These are phyloP conservation scores for Alca torda DNA, from an alignment of 2,797 vertebrate genomes.

Conservation along the genomic window DNA sequence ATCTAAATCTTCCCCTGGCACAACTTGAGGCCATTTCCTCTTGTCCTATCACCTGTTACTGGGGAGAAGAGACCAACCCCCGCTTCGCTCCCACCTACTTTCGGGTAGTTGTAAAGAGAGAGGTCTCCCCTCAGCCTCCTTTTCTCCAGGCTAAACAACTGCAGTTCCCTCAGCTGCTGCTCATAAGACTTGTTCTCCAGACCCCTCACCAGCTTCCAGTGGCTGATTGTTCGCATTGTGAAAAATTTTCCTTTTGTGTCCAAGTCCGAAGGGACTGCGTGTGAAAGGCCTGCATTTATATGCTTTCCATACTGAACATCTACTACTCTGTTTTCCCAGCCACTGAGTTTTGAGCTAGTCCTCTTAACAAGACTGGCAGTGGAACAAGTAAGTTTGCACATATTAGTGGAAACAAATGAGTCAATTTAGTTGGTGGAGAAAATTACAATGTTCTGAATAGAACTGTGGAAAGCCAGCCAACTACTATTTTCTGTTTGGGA, in stretches of 20 bases:
- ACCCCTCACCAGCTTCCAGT: not conserved
- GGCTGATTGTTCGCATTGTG: not conserved
- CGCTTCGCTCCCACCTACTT: not conserved
- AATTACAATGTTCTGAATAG: conserved; percentile 40
- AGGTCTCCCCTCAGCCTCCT: not conserved
- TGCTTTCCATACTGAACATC: not conserved
- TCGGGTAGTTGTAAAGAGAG: not conserved
- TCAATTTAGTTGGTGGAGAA: conserved; percentile 50
- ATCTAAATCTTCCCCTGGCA: not conserved
- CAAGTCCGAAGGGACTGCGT: not conserved
- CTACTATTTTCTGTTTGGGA: conserved; percentile 29
- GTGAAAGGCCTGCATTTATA: not conserved
- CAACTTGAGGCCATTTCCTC: not conserved
- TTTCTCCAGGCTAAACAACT: not conserved
- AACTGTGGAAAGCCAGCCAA: conserved; percentile 42
- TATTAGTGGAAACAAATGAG: conserved; percentile 45
- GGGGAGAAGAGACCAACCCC: not conserved
- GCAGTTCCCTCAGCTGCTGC: not conserved
- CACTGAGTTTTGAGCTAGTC: not conserved
- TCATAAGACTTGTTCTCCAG: not conserved
- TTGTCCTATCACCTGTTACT: not conserved
- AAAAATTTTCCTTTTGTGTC: not conserved
- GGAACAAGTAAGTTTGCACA: conserved; percentile 18
- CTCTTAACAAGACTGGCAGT: not conserved
- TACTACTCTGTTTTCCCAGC: not conserved